Evolutionary conservation across 2,797 vertebrate species (phyloP).

Genomic region (Geotrypetes seraphini): DNA sequence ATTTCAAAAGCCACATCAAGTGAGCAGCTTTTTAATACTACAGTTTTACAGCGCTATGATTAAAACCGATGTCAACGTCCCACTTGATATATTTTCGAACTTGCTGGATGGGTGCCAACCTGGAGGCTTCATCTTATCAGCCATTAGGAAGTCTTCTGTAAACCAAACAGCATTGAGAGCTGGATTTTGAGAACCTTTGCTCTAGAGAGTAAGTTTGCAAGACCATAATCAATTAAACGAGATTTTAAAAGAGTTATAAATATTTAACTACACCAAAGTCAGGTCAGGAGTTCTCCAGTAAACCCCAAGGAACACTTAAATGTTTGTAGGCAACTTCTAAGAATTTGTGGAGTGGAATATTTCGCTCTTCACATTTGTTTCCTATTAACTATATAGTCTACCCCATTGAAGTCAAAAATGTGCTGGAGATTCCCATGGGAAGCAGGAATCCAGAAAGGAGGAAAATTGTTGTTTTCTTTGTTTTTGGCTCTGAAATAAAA

Average conservation of each 20-base stretch:
- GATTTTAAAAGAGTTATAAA: constrained; percentile 13
- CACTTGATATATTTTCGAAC: too few species aligned
- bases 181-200: too few species aligned
- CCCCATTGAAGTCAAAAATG: neutral
- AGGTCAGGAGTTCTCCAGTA: constrained; percentile 8
- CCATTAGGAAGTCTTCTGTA: too few species aligned
- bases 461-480: neutral
- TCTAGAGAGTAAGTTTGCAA: too few species aligned
- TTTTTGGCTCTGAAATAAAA: neutral
- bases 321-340: constrained; percentile 3
- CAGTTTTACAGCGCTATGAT: too few species aligned
- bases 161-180: too few species aligned
- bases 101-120: too few species aligned
- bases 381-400: constrained; percentile 16
- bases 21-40: too few species aligned
- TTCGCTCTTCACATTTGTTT: constrained; percentile 18
- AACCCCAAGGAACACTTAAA: constrained; percentile 4
- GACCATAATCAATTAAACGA: too few species aligned
- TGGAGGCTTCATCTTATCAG: too few species aligned
- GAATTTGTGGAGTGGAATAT: constrained; percentile 3
- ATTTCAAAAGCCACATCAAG: too few species aligned
- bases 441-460: neutral
- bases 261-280: constrained; percentile 14
- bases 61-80: too few species aligned
- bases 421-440: neutral